A percentile compares a stretch with the other conserved stretches of the same genome.
These are phyloP conservation scores for Pseudorasbora parva DNA, from an alignment of 2,113 vertebrate genomes.

Conservation along the genomic window DNA sequence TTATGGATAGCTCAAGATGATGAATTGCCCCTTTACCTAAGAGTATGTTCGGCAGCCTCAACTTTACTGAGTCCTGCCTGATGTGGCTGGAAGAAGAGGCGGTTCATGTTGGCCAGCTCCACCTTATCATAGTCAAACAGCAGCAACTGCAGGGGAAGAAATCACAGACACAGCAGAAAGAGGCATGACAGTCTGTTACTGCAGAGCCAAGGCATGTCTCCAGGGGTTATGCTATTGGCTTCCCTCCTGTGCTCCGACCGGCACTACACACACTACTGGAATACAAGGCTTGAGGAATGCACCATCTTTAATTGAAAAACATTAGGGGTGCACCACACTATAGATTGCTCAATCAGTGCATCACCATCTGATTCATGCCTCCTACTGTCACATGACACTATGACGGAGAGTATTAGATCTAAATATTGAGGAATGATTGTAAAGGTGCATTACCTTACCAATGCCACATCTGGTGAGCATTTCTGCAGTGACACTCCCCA, in stretches of 20 bases:
- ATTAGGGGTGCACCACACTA: neutral
- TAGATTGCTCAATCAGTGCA: neutral
- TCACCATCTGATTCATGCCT: neutral
- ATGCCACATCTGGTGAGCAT: conserved; percentile 99
- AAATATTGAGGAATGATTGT: neutral
- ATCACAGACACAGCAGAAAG: conserved; percentile 33
- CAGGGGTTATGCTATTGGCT: conserved; percentile 26
- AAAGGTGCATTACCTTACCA: conserved; percentile 94
- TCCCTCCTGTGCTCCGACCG: neutral
- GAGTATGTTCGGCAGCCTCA: conserved; percentile 91
- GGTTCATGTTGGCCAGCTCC: conserved; percentile 98
- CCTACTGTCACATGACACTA: neutral
- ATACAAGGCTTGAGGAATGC: neutral
- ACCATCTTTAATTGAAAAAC: neutral
- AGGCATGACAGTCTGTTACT: conserved; percentile 6
- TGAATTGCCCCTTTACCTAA: conserved; percentile 79
- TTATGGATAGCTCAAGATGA: neutral
- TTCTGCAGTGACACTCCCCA: conserved; percentile 97
- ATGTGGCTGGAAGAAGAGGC: conserved; percentile 98
- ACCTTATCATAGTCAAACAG: conserved; percentile 99
- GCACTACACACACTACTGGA: neutral
- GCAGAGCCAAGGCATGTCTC: neutral
- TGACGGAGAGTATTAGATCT: neutral
- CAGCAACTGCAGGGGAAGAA: conserved; percentile 80
- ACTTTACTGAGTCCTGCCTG: conserved; percentile 98